These are phyloP conservation scores for Baccha elongata DNA, from an alignment of 2,888 invertebrate species.

Conservation along the genomic window DNA sequence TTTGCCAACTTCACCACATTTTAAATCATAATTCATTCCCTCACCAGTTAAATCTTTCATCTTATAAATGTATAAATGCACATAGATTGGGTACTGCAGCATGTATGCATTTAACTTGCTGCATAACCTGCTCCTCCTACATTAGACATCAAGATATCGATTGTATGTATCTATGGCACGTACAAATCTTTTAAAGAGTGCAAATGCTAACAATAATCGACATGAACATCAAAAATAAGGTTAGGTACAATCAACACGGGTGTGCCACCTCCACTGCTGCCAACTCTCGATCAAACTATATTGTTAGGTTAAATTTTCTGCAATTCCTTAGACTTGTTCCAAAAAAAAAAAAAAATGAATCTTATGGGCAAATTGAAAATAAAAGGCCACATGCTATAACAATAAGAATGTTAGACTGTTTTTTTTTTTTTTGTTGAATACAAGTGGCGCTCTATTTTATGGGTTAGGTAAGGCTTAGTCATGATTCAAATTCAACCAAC, in stretches of 20 bases:
- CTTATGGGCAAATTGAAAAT: too few species aligned
- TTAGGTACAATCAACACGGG: constrained; percentile 51
- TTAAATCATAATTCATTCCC: constrained; percentile 46
- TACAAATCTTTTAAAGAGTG: constrained; percentile 21
- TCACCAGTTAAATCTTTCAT: constrained; percentile 15
- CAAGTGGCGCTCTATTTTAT: constrained; percentile 64
- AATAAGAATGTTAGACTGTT: constrained; percentile 26
- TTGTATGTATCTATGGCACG: constrained; percentile 10
- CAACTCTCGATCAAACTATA: constrained; percentile 14
- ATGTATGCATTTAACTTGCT: constrained; percentile 47
- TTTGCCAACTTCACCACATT: constrained; percentile 7
- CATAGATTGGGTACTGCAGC: too few species aligned
- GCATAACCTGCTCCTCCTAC: constrained; percentile 43
- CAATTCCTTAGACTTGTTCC: not conserved
- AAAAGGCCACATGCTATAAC: constrained; percentile 9
- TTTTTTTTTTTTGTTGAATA: constrained; percentile 1
- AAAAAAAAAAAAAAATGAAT: too few species aligned
- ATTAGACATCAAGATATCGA: not conserved
- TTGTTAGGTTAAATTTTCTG: constrained; percentile 41
- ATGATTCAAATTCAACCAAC: constrained; percentile 1
- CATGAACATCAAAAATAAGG: constrained; percentile 59
- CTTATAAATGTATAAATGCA: constrained; percentile 9
- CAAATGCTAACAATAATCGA: constrained; percentile 56
- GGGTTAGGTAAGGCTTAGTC: constrained; percentile 35
- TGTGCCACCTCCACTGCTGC: constrained; percentile 41